A percentile compares a stretch with the other conserved stretches of the same genome.
Conservation (phyloP, 2,888 invertebrate species). For the Mimas tiliae region DNA sequence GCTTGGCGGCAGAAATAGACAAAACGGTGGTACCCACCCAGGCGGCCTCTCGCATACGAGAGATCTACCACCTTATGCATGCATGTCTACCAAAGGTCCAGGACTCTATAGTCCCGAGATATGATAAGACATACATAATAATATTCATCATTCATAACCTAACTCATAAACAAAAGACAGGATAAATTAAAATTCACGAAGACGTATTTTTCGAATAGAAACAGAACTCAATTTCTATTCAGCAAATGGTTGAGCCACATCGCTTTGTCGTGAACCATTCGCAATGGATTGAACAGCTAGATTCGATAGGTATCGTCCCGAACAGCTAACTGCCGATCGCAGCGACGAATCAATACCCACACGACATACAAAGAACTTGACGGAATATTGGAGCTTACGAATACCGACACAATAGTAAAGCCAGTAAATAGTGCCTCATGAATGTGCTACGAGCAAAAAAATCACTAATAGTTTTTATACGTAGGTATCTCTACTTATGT, state of each 20-base stretch:
- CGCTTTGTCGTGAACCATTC: conserved; percentile 65
- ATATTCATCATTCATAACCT: too few relatives aligned
- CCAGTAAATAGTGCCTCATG: background rate
- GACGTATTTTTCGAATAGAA: conserved; percentile 43
- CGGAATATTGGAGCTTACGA: conserved; percentile 54
- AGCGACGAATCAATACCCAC: conserved; percentile 57
- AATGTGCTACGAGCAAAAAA: conserved; percentile 5
- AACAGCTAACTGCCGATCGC: conserved; percentile 63
- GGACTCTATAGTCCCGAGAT: too few relatives aligned
- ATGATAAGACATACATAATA: too few relatives aligned
- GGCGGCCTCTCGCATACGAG: too few relatives aligned
- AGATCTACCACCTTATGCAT: too few relatives aligned
- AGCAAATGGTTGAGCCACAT: conserved; percentile 61
- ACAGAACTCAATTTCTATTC: conserved; percentile 68
- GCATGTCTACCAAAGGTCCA: too few relatives aligned
- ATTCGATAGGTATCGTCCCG: conserved; percentile 66
- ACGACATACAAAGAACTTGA: conserved; percentile 62
- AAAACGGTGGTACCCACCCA: too few relatives aligned
- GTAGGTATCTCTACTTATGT: background rate
- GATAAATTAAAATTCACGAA: background rate
- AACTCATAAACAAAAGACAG: background rate
- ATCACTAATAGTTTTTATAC: background rate
- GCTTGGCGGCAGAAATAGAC: too few relatives aligned
- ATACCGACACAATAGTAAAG: conserved; percentile 42
- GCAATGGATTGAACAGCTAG: conserved; percentile 63